Conservation (phyloP, 1,140 invertebrate genomes). For the Amphibalanus amphitrite region DNA sequence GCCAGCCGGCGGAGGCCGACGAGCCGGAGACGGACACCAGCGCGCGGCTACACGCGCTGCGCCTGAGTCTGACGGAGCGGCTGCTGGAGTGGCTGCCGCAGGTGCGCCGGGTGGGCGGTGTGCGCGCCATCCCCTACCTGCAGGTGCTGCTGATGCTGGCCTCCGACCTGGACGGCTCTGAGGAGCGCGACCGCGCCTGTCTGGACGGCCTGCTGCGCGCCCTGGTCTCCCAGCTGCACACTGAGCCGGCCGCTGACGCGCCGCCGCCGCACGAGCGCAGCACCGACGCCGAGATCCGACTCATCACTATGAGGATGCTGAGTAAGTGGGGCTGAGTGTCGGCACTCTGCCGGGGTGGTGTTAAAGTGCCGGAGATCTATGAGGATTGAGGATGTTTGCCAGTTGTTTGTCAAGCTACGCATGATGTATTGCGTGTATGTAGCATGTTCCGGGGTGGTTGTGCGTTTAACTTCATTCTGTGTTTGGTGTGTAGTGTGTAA, state of each 20-base stretch:
- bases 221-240: conserved; percentile 56
- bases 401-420: too few species aligned
- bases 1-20: conserved; percentile 29
- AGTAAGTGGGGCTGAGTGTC: too few species aligned
- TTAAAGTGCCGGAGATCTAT: too few species aligned
- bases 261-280: conserved; percentile 32
- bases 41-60: conserved; percentile 39
- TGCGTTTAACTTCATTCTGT: too few species aligned
- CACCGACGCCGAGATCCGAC: conserved; percentile 56
- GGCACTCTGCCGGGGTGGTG: too few species aligned
- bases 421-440: too few species aligned
- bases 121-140: conserved; percentile 72
- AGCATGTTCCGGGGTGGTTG: too few species aligned
- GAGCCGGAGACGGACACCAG: conserved; percentile 26
- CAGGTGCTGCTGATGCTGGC: conserved; percentile 77
- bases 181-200: conserved; percentile 56
- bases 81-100: conserved; percentile 42
- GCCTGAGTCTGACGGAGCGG: conserved; percentile 45
- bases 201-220: conserved; percentile 54
- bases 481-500: too few species aligned
- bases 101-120: conserved; percentile 45
- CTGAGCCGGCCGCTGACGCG: conserved; percentile 22
- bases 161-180: conserved; percentile 65
- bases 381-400: too few species aligned
- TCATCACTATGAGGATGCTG: conserved; percentile 64